Evolutionary conservation across 2,797 vertebrate genomes (phyloP).

Genomic region (Neopelma chrysocephalum): DNA sequence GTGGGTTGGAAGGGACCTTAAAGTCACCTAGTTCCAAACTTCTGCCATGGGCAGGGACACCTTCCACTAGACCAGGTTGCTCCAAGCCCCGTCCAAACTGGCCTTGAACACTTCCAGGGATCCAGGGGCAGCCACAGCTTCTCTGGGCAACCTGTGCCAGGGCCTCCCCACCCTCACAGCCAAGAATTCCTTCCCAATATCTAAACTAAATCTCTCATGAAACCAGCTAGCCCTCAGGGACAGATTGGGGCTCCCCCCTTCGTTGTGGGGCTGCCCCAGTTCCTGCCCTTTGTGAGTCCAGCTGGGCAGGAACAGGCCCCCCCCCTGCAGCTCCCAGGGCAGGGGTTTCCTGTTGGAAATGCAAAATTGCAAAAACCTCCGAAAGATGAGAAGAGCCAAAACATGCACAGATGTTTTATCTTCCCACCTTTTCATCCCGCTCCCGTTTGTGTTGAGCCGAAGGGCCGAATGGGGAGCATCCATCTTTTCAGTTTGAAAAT

Average conservation of each 20-base stretch:
- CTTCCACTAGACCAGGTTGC: rapidly evolving
- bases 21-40: rapidly evolving
- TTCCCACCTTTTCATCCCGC: background rate
- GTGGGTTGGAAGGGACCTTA: background rate
- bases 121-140: background rate
- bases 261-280: rapidly evolving
- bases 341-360: background rate
- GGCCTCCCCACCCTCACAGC: rapidly evolving
- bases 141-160: background rate
- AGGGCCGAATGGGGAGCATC: background rate
- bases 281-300: background rate
- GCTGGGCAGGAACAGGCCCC: background rate
- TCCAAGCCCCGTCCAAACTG: rapidly evolving
- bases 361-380: background rate
- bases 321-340: rapidly evolving
- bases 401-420: background rate
- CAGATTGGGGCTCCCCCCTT: background rate
- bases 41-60: background rate
- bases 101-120: background rate
- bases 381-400: background rate
- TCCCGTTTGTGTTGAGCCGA: background rate
- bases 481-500: background rate
- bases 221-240: background rate
- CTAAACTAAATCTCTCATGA: background rate
- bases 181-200: rapidly evolving